phyloP scores from a whole-genome alignment of 2,797 vertebrate genomes.

The Sebastes paucispinis region DNA sequence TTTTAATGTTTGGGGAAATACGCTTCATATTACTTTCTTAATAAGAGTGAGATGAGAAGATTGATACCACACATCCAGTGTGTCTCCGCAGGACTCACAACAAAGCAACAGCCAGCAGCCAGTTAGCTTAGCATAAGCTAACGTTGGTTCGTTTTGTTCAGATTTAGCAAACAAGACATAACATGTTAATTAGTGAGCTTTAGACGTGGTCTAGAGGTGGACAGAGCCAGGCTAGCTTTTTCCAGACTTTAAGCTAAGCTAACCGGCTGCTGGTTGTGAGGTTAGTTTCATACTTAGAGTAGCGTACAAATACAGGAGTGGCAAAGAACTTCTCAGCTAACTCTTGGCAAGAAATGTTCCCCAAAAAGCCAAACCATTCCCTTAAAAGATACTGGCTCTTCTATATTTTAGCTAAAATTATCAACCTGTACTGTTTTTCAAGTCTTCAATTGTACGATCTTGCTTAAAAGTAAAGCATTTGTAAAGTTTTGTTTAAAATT shows the following conservation, averaged over 20 bases:
- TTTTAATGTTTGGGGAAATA: background rate
- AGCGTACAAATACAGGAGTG: background rate
- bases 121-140: background rate
- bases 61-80: background rate
- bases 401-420: background rate
- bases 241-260: background rate
- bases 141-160: background rate
- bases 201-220: background rate
- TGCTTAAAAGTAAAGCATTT: background rate
- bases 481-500: background rate
- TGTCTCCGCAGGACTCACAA: background rate
- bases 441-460: background rate
- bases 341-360: background rate
- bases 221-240: background rate
- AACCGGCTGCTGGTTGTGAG: background rate
- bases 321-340: background rate
- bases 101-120: background rate
- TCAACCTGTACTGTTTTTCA: background rate
- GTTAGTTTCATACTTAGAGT: background rate
- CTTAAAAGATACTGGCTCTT: background rate
- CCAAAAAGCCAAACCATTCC: background rate
- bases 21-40: background rate
- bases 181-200: background rate
- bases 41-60: background rate
- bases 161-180: background rate